Evolutionary conservation across 2,888 invertebrate genomes (phyloP).

Genomic region (Camptogramma bilineatum): DNA sequence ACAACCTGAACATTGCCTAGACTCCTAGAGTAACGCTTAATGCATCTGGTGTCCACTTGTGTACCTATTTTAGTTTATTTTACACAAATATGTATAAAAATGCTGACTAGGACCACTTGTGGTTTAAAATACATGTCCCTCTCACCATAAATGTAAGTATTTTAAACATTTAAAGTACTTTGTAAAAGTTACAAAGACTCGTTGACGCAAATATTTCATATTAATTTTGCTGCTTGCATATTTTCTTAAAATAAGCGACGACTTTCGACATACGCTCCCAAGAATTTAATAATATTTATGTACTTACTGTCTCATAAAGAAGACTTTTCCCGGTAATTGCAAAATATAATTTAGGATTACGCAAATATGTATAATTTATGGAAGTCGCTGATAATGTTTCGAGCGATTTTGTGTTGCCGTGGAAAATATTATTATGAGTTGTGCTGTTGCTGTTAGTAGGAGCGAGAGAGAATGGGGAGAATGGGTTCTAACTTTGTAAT

Average conservation of each 20-base stretch:
- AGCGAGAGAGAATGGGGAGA: constrained; percentile 3
- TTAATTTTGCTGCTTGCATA: constrained; percentile 56
- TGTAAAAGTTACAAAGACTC: constrained; percentile 42
- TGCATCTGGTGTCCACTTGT: no score
- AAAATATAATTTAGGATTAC: constrained; percentile 35
- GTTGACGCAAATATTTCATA: constrained; percentile 61
- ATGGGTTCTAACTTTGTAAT: constrained; percentile 19
- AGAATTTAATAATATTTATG: constrained; percentile 59
- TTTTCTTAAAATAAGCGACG: constrained; percentile 56
- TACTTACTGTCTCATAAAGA: constrained; percentile 45
- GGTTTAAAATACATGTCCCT: no score
- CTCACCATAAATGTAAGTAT: no score
- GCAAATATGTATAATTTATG: constrained; percentile 33
- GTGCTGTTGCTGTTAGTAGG: constrained; percentile 5
- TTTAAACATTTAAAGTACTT: constrained; percentile 35
- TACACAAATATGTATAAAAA: no score
- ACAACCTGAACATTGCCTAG: no score
- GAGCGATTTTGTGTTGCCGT: constrained; percentile 13
- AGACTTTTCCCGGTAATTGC: constrained; percentile 37
- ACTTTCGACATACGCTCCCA: constrained; percentile 48
- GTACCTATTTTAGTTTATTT: no score
- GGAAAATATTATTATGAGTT: constrained; percentile 5
- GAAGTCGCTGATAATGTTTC: constrained; percentile 20
- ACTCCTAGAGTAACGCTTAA: no score
- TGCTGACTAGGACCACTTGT: no score